Conservation (phyloP, 2,888 invertebrate genomes). For the Drosophila bunnanda region DNA sequence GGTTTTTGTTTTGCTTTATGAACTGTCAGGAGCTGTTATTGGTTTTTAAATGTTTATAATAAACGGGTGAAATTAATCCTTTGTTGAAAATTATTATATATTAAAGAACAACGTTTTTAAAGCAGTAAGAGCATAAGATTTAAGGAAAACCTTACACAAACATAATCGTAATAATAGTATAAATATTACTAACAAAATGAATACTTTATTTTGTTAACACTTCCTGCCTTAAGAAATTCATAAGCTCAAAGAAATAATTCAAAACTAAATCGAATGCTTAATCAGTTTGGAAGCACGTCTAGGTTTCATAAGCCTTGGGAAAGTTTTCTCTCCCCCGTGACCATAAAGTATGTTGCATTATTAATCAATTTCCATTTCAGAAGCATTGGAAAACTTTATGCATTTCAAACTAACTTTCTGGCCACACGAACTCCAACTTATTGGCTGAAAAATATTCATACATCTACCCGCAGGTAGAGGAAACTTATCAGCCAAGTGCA, state of each 20-base stretch:
- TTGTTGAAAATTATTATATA: too few species aligned
- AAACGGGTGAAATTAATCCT: background rate
- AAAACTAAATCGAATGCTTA: background rate
- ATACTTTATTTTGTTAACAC: too few species aligned
- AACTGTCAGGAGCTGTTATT: too few species aligned
- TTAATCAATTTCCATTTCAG: constrained; percentile 13
- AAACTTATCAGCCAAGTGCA: constrained; percentile 36
- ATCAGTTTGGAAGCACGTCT: background rate
- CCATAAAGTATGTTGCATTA: constrained; percentile 12
- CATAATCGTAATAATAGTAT: too few species aligned
- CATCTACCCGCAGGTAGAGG: background rate
- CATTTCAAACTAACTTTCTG: constrained; percentile 27
- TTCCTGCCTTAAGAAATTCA: too few species aligned
- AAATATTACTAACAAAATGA: too few species aligned
- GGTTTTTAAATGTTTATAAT: background rate
- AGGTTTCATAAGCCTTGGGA: background rate
- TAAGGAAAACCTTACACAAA: too few species aligned
- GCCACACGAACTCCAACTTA: constrained; percentile 5
- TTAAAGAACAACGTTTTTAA: too few species aligned
- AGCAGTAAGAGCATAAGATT: too few species aligned
- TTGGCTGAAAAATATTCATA: constrained; percentile 4
- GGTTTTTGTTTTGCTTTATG: background rate
- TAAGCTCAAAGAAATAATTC: too few species aligned
- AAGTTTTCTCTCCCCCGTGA: background rate
- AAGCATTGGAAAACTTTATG: constrained; percentile 20